Evolutionary conservation across 2,888 invertebrate species (phyloP).

Genomic region (Hemistola chrysoprasaria): DNA sequence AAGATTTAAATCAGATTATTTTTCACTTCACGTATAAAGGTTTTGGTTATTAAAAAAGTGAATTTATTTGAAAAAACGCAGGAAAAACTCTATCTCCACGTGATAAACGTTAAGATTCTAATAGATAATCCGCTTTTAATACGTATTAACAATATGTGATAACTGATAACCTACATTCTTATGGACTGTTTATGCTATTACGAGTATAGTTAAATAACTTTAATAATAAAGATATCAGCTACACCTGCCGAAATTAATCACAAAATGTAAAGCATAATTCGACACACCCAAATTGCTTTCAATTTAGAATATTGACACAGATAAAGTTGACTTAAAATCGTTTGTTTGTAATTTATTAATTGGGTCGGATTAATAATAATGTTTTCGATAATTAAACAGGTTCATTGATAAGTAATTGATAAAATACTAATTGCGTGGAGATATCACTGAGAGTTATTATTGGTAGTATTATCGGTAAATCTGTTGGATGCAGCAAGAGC

Average conservation of each 20-base stretch:
- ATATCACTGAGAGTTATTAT: constrained; percentile 9
- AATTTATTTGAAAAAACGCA: constrained; percentile 25
- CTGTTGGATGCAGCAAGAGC: constrained; percentile 23
- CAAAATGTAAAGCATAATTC: constrained; percentile 6
- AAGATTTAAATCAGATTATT: constrained; percentile 52
- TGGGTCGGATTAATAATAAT: constrained; percentile 10
- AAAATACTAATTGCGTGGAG: constrained; percentile 8
- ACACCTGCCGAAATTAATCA: constrained; percentile 27
- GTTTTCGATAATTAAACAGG: constrained; percentile 13
- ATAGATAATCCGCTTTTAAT: constrained; percentile 45
- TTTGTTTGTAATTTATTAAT: constrained; percentile 5
- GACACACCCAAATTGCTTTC: constrained; percentile 3
- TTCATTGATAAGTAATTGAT: constrained; percentile 10
- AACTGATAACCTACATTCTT: constrained; percentile 54
- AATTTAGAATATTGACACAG: constrained; percentile 10
- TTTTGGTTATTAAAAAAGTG: too few species aligned
- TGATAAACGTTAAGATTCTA: constrained; percentile 34
- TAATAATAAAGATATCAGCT: constrained; percentile 8
- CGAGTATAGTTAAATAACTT: constrained; percentile 24
- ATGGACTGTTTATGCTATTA: constrained; percentile 27
- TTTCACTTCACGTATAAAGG: constrained; percentile 21
- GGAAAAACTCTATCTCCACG: constrained; percentile 47
- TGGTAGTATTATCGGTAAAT: constrained; percentile 19
- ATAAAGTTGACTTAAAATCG: neutral
- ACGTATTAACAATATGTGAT: constrained; percentile 46